Conservation (phyloP, 2,888 invertebrate species). For the Pheosia gnoma region DNA sequence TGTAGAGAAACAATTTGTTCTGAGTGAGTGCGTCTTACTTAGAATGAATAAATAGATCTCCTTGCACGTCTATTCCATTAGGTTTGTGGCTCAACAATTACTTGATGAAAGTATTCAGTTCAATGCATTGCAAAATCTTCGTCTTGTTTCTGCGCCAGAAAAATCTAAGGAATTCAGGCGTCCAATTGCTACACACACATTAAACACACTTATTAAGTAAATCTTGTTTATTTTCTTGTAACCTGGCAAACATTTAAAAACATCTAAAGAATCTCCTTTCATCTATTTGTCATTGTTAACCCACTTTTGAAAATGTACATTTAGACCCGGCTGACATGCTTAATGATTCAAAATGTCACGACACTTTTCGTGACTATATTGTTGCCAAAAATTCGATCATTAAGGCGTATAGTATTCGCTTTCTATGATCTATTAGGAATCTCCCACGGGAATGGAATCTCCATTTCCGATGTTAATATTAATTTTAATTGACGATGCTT, state of each 20-base stretch:
- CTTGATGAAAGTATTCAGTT: slow-evolving; percentile 11
- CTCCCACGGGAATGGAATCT: slow-evolving; percentile 39
- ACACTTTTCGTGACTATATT: slow-evolving; percentile 54
- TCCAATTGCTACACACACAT: slow-evolving; percentile 5
- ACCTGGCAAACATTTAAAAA: slow-evolving; percentile 36
- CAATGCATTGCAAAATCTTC: slow-evolving; percentile 13
- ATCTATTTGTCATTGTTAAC: slow-evolving; percentile 64
- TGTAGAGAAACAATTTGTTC: neutral
- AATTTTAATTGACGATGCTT: slow-evolving; percentile 25
- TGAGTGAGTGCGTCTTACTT: no score
- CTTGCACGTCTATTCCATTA: neutral
- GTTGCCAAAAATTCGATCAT: slow-evolving; percentile 59
- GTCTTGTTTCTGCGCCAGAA: slow-evolving; percentile 9
- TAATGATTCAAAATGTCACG: slow-evolving; percentile 58
- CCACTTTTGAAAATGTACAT: slow-evolving; percentile 55
- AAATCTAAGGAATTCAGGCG: neutral
- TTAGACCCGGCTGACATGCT: slow-evolving; percentile 47
- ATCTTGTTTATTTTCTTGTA: slow-evolving; percentile 25
- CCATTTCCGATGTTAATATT: slow-evolving; percentile 11
- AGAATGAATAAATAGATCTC: neutral
- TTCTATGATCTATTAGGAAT: slow-evolving; percentile 38
- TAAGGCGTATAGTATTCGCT: slow-evolving; percentile 42
- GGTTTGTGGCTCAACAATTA: slow-evolving; percentile 3
- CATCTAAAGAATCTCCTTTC: slow-evolving; percentile 46
- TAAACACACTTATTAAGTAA: slow-evolving; percentile 15